phyloP scores from a whole-genome alignment of 2,797 vertebrate genomes.

The Pseudotriccus pelzelni region DNA sequence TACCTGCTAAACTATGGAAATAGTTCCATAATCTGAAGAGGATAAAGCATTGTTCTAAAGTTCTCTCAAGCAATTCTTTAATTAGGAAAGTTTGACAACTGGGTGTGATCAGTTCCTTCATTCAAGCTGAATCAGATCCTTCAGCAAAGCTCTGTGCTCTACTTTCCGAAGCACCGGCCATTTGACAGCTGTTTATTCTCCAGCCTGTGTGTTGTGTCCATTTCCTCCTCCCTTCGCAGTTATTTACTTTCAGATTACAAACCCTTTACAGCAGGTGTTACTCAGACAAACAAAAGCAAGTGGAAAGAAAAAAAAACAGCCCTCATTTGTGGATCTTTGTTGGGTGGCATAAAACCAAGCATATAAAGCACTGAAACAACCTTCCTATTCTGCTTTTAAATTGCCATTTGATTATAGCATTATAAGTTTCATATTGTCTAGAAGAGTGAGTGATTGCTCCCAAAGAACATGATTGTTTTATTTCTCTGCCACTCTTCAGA shows the following conservation, averaged over 20 bases:
- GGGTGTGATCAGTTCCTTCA: not conserved
- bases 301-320: not conserved
- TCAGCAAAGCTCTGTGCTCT: not conserved
- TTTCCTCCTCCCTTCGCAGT: slow-evolving; percentile 36
- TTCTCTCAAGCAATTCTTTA: not conserved
- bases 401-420: not conserved
- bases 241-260: slow-evolving; percentile 63
- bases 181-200: slow-evolving; percentile 55
- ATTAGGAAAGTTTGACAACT: not conserved
- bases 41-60: not conserved
- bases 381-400: not conserved
- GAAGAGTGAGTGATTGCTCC: not conserved
- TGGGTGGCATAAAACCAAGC: not conserved
- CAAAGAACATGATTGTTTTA: not conserved
- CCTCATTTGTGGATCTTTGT: not conserved
- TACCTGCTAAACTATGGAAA: not conserved
- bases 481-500: not conserved
- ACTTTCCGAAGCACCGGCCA: not conserved
- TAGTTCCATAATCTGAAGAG: not conserved
- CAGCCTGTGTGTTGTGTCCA: not conserved
- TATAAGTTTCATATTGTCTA: not conserved
- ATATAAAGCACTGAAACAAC: not conserved
- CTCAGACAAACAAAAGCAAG: slow-evolving; percentile 35
- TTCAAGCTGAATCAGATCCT: not conserved
- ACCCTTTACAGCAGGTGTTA: slow-evolving; percentile 45